These are phyloP conservation scores for Drosophila acutilabella DNA, from an alignment of 2,888 invertebrate species.

Conservation along the genomic window DNA sequence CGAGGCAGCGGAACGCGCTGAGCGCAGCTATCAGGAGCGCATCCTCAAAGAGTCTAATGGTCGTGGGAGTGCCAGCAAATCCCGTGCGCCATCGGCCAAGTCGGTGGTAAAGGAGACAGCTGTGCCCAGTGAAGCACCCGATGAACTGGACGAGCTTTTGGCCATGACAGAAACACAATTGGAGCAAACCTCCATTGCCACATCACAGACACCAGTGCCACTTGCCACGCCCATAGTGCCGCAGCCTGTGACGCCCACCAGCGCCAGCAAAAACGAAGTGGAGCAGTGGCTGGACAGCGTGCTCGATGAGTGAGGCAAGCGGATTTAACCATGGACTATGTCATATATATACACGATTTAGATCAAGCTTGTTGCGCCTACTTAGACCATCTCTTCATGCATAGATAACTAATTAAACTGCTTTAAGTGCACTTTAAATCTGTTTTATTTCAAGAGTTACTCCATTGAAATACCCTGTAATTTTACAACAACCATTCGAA, in stretches of 20 bases:
- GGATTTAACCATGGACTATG: too few relatives aligned
- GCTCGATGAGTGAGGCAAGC: conserved; percentile 74
- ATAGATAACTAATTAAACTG: neutral
- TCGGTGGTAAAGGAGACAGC: conserved; percentile 4
- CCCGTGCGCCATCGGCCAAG: conserved; percentile 49
- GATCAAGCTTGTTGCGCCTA: neutral
- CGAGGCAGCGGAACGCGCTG: conserved; percentile 78
- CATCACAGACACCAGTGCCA: conserved; percentile 14
- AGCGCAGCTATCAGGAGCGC: conserved; percentile 76
- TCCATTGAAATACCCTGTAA: neutral
- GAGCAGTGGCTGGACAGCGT: conserved; percentile 85
- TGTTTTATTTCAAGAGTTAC: neutral
- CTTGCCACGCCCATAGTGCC: conserved; percentile 31
- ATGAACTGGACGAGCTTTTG: conserved; percentile 83
- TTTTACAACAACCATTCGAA: conserved; percentile 33
- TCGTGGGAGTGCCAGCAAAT: conserved; percentile 43
- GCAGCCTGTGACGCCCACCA: conserved; percentile 40
- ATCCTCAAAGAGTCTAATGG: conserved; percentile 68
- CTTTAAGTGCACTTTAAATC: neutral
- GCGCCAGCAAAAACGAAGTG: conserved; percentile 75
- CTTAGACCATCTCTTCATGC: neutral
- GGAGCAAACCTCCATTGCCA: conserved; percentile 16
- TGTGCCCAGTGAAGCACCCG: conserved; percentile 36
- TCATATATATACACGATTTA: neutral
- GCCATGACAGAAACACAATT: conserved; percentile 68